A percentile compares a stretch with the other conserved stretches of the same genome.
phyloP scores from a whole-genome alignment of 1,140 invertebrate species.

The Thaumatotibia leucotreta region DNA sequence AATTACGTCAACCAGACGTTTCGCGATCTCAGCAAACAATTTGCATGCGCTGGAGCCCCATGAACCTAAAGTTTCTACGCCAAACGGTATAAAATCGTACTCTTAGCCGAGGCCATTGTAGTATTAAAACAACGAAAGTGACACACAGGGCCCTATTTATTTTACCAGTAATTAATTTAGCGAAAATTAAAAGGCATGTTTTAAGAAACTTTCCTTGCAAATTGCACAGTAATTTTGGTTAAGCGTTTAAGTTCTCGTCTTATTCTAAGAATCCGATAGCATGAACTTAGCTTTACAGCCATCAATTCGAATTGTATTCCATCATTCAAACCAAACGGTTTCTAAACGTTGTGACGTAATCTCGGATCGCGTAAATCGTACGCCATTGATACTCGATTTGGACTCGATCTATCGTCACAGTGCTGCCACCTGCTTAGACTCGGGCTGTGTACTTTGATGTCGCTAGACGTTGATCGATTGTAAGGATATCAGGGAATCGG shows the following conservation, averaged over 20 bases:
- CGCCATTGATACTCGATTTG: constrained; percentile 47
- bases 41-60: too few species aligned
- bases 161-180: too few species aligned
- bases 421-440: constrained; percentile 44
- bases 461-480: constrained; percentile 54
- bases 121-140: too few species aligned
- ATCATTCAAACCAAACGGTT: constrained; percentile 4
- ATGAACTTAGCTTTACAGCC: neutral
- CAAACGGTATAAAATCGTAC: too few species aligned
- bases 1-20: too few species aligned
- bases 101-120: too few species aligned
- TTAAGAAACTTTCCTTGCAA: too few species aligned
- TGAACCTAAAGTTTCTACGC: too few species aligned
- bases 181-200: too few species aligned
- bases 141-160: too few species aligned
- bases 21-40: too few species aligned
- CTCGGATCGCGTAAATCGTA: constrained; percentile 35
- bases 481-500: neutral
- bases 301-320: neutral
- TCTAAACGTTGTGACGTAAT: constrained; percentile 22
- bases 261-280: neutral
- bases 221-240: neutral
- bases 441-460: constrained; percentile 38
- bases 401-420: constrained; percentile 47
- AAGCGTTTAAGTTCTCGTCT: neutral